phyloP scores from a whole-genome alignment of 2,113 vertebrate species.

The Hemicordylus capensis region DNA sequence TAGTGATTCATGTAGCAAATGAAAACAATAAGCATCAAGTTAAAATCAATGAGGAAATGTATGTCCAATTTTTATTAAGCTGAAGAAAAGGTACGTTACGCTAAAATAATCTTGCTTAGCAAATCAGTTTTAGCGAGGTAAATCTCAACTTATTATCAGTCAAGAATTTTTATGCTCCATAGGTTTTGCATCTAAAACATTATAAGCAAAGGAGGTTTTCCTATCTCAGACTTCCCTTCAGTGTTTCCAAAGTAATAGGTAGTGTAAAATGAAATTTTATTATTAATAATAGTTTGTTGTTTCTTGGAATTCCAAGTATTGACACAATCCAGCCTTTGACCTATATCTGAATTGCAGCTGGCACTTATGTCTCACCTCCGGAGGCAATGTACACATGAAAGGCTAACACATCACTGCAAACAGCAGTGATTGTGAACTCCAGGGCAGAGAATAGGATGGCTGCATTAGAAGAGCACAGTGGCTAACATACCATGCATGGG shows the following conservation, averaged over 20 bases:
- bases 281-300: not conserved
- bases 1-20: constrained; percentile 38
- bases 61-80: constrained; percentile 66
- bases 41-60: constrained; percentile 64
- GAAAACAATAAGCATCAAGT: constrained; percentile 63
- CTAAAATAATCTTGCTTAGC: constrained; percentile 51
- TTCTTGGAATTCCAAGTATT: not conserved
- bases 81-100: constrained; percentile 57
- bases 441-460: too few relatives aligned
- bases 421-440: too few relatives aligned
- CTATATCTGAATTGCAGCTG: too few relatives aligned
- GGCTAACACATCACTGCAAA: too few relatives aligned
- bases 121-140: constrained; percentile 58
- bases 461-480: too few relatives aligned
- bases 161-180: constrained; percentile 56
- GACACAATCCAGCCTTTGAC: not conserved
- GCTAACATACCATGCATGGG: too few relatives aligned
- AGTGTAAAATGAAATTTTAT: not conserved
- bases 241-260: not conserved
- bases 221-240: constrained; percentile 1
- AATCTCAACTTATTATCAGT: constrained; percentile 33
- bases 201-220: constrained; percentile 50
- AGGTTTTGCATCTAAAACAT: constrained; percentile 55
- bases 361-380: not conserved
- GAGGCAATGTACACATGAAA: not conserved